Conservation (phyloP, 2,888 invertebrate species). For the Steinernema scapterisci region DNA sequence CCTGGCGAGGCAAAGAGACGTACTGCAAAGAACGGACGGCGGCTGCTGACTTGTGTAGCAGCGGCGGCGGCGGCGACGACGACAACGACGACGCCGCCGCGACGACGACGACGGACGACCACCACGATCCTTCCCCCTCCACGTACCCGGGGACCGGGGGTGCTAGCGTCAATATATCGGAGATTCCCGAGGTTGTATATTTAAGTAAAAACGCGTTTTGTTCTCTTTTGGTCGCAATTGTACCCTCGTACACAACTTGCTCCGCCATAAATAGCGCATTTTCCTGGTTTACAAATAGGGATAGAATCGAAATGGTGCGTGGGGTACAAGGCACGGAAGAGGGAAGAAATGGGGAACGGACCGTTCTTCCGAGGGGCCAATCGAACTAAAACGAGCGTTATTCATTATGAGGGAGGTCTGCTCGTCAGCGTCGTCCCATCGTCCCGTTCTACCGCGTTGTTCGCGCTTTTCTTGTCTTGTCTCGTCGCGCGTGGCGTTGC, state of each 20-base stretch:
- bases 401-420: too few relatives aligned
- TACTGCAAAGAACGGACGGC: constrained; percentile 13
- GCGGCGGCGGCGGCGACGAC: constrained; percentile 18
- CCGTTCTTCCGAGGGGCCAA: background rate
- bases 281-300: background rate
- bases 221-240: background rate
- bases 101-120: background rate
- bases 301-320: background rate
- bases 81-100: background rate
- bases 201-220: background rate
- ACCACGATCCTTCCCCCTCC: background rate
- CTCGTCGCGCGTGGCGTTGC: background rate
- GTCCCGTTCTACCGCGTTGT: background rate
- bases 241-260: background rate
- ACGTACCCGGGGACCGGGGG: background rate
- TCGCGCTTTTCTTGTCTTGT: background rate
- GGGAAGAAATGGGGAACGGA: background rate
- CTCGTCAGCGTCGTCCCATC: too few relatives aligned
- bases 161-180: background rate
- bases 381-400: too few relatives aligned
- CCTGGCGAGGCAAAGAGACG: background rate
- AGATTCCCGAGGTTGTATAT: background rate
- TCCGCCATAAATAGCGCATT: background rate
- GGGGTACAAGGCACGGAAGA: background rate
- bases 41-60: constrained; percentile 10